A percentile compares a stretch with the other conserved stretches of the same genome.
These are phyloP conservation scores for Cerceris ruficornis DNA, from an alignment of 2,888 invertebrate genomes.

Conservation along the genomic window DNA sequence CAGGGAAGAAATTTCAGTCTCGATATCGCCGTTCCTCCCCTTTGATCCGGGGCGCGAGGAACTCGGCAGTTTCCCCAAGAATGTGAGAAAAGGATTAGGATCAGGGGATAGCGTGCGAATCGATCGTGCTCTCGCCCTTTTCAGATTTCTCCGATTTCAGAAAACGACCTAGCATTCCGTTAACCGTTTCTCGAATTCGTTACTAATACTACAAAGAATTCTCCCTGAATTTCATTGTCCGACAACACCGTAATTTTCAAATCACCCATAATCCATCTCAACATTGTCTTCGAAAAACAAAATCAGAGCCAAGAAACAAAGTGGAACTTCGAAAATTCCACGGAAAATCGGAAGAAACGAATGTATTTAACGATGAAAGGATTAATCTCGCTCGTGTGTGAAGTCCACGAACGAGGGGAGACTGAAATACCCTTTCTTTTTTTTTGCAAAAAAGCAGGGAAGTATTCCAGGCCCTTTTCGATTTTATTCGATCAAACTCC, in stretches of 20 bases:
- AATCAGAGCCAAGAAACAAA: background rate
- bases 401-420: background rate
- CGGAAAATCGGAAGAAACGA: background rate
- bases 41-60: conserved; percentile 37
- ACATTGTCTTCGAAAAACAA: background rate
- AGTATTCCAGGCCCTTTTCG: conserved; percentile 2
- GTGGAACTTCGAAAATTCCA: background rate
- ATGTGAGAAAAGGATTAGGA: conserved; percentile 79
- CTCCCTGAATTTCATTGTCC: conserved; percentile 1
- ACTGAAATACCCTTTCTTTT: background rate
- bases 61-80: conserved; percentile 61
- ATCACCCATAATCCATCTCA: background rate
- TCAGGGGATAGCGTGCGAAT: conserved; percentile 61
- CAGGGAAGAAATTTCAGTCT: background rate
- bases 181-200: conserved; percentile 51
- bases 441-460: background rate
- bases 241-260: background rate
- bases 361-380: no score
- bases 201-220: conserved; percentile 24
- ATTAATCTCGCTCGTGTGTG: no score
- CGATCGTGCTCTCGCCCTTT: conserved; percentile 51
- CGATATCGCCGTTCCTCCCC: conserved; percentile 36
- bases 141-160: conserved; percentile 50
- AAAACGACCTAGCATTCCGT: conserved; percentile 46
- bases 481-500: conserved; percentile 17